A percentile compares a stretch with the other conserved stretches of the same genome.
Evolutionary conservation across 2,888 invertebrate species (phyloP).

Genomic region (Cabera pusaria): DNA sequence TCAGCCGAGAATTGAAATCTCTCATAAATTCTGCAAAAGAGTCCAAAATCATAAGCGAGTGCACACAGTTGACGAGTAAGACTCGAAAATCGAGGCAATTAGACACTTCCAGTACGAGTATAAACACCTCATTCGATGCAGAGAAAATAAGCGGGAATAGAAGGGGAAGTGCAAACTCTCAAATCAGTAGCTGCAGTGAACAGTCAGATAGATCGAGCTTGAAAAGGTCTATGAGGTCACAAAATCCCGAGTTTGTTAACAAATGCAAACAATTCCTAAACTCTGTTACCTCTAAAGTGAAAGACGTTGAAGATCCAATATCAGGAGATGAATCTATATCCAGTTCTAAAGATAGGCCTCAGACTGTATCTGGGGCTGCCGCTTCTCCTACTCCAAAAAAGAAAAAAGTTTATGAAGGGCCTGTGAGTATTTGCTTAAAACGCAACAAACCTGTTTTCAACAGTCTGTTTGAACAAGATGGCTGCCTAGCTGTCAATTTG

Average conservation of each 20-base stretch:
- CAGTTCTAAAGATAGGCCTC: slow-evolving; percentile 38
- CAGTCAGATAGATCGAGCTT: slow-evolving; percentile 55
- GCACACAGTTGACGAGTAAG: slow-evolving; percentile 78
- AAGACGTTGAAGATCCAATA: slow-evolving; percentile 54
- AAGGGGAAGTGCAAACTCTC: slow-evolving; percentile 62
- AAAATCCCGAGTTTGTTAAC: slow-evolving; percentile 85
- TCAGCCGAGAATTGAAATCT: slow-evolving; percentile 84
- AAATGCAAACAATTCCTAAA: slow-evolving; percentile 85
- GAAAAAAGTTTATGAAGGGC: slow-evolving; percentile 36
- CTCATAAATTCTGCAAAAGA: slow-evolving; percentile 87
- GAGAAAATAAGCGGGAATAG: slow-evolving; percentile 57
- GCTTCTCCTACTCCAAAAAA: slow-evolving; percentile 38
- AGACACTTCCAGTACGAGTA: slow-evolving; percentile 69
- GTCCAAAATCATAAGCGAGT: slow-evolving; percentile 86
- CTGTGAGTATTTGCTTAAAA: slow-evolving; percentile 35
- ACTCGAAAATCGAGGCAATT: slow-evolving; percentile 73
- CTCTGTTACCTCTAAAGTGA: slow-evolving; percentile 71
- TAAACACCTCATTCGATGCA: slow-evolving; percentile 62
- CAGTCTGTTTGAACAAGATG: slow-evolving; percentile 45
- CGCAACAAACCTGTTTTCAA: too few relatives aligned
- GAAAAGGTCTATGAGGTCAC: slow-evolving; percentile 84
- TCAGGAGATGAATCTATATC: slow-evolving; percentile 45
- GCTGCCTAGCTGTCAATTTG: slow-evolving; percentile 25
- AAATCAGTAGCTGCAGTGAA: slow-evolving; percentile 64
- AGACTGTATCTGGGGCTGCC: slow-evolving; percentile 35